Percentiles rank a stretch among this genome's conserved stretches.
Evolutionary conservation across 2,797 vertebrate genomes (phyloP).

Genomic region (Gymnodraco acuticeps): DNA sequence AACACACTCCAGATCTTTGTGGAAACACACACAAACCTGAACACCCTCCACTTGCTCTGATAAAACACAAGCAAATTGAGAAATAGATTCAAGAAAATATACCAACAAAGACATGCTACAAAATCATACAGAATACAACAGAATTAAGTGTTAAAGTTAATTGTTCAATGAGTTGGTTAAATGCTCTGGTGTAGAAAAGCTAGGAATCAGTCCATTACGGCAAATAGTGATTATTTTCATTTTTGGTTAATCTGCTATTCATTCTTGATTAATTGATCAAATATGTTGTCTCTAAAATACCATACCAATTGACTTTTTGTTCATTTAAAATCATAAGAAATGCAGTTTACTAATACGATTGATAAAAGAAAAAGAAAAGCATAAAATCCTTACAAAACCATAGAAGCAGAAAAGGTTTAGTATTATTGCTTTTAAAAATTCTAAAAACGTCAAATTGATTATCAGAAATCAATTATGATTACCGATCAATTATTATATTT

Average conservation of each 20-base stretch:
- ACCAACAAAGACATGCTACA: not conserved
- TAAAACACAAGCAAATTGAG: not conserved
- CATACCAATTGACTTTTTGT: not conserved
- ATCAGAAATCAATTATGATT: not conserved
- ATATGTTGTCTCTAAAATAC: not conserved
- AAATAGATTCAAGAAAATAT: too few relatives aligned
- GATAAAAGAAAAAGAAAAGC: not conserved
- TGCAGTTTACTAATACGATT: not conserved
- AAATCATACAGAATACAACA: not conserved
- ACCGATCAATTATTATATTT: too few relatives aligned
- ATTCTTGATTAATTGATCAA: not conserved
- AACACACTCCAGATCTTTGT: conserved; percentile 12
- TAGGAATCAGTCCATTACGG: not conserved
- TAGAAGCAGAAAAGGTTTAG: not conserved
- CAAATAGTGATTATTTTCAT: not conserved
- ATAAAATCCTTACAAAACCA: not conserved
- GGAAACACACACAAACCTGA: not conserved
- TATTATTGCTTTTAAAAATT: not conserved
- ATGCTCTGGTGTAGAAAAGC: not conserved
- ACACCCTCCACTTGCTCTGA: not conserved
- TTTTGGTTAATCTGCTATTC: not conserved
- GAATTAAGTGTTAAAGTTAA: not conserved
- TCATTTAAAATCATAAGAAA: not conserved
- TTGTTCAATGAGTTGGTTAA: not conserved
- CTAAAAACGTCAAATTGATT: not conserved